Evolutionary conservation across 2,888 invertebrate species (phyloP).

Genomic region (Archips crataeganus): DNA sequence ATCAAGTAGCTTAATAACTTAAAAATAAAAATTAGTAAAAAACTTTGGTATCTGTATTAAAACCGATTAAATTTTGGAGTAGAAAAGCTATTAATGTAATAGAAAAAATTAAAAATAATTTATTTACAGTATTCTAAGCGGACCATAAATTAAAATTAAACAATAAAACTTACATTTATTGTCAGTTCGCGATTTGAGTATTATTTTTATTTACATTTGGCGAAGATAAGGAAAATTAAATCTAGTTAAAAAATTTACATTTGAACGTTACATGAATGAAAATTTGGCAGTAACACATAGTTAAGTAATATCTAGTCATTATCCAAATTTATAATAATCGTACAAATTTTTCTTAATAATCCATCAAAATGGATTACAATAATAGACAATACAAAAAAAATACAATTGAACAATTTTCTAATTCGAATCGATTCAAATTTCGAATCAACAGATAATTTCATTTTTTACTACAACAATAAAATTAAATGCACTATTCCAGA

Average conservation of each 20-base stretch:
- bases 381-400: neutral
- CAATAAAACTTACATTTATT: conserved; percentile 79
- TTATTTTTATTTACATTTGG: conserved; percentile 73
- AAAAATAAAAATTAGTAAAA: conserved; percentile 77
- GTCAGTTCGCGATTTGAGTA: conserved; percentile 85
- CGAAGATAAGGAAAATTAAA: conserved; percentile 62
- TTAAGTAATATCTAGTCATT: conserved; percentile 12
- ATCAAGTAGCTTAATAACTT: conserved; percentile 77
- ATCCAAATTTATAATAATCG: conserved; percentile 4
- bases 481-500: conserved; percentile 52
- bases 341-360: neutral
- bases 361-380: conserved; percentile 5
- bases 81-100: conserved; percentile 75
- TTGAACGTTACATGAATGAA: conserved; percentile 24
- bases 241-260: conserved; percentile 53
- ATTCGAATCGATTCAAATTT: conserved; percentile 15
- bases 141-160: conserved; percentile 73
- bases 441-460: conserved; percentile 12
- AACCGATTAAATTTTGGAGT: conserved; percentile 82
- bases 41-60: conserved; percentile 85
- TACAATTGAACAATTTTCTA: conserved; percentile 12
- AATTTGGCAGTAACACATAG: conserved; percentile 31
- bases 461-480: conserved; percentile 52
- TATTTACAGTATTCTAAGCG: conserved; percentile 75
- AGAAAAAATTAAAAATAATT: conserved; percentile 68